These are phyloP conservation scores for Cryptocheilus praepositus DNA, from an alignment of 2,888 invertebrate species.

Conservation along the genomic window DNA sequence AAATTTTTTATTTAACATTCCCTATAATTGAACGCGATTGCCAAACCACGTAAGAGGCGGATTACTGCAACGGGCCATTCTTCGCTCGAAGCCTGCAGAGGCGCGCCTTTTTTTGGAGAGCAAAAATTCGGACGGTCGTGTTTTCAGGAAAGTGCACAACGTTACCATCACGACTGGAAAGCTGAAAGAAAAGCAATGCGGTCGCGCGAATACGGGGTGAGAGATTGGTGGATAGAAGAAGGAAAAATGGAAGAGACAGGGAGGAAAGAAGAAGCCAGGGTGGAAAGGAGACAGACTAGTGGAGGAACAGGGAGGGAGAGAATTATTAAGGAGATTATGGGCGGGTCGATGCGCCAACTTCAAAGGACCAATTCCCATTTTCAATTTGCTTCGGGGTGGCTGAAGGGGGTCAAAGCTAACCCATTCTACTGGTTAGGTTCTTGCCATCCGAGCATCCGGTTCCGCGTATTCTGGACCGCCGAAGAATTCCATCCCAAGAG, in stretches of 20 bases:
- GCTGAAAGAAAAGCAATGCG: too few relatives aligned
- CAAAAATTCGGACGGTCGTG: too few relatives aligned
- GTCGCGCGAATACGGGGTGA: background rate
- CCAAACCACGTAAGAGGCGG: too few relatives aligned
- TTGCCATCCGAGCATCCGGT: constrained; percentile 40
- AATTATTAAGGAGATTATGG: constrained; percentile 70
- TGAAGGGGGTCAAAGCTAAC: constrained; percentile 9
- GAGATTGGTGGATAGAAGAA: background rate
- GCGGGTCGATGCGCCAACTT: constrained; percentile 66
- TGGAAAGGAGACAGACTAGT: constrained; percentile 15
- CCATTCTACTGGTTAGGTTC: constrained; percentile 44
- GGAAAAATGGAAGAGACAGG: constrained; percentile 2
- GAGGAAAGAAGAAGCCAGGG: background rate
- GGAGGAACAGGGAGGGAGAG: constrained; percentile 40
- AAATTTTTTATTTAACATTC: too few relatives aligned
- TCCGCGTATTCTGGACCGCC: constrained; percentile 43
- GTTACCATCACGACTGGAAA: too few relatives aligned
- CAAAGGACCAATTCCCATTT: constrained; percentile 72
- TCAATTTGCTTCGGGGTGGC: constrained; percentile 63
- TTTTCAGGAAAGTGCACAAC: too few relatives aligned
- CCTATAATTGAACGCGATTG: too few relatives aligned
- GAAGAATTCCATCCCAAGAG: constrained; percentile 49
- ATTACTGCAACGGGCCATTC: too few relatives aligned
- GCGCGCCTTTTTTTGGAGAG: too few relatives aligned
- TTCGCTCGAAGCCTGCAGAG: too few relatives aligned